Percentiles rank a stretch among this genome's conserved stretches.
phyloP scores from a whole-genome alignment of 1,140 invertebrate species.

The Drosophila obscura region DNA sequence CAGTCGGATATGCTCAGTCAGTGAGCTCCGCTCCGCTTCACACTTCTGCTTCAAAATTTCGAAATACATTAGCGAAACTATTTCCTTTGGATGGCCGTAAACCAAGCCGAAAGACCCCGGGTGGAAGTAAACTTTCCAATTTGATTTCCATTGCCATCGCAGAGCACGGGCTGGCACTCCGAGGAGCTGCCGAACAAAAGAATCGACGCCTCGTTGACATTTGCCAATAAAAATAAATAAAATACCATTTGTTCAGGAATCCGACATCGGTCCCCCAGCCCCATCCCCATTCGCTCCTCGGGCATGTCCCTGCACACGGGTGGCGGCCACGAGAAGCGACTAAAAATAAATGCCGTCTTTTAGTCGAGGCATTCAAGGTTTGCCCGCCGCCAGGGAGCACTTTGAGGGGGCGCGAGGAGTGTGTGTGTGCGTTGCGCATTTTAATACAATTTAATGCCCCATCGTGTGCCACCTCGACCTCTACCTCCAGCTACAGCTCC shows the following conservation, averaged over 20 bases:
- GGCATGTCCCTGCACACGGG: slow-evolving; percentile 28
- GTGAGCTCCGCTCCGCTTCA: slow-evolving; percentile 7
- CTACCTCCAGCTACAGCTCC: slow-evolving; percentile 2
- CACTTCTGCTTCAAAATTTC: slow-evolving; percentile 14
- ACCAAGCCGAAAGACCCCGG: slow-evolving; percentile 19
- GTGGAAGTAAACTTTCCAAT: slow-evolving; percentile 55
- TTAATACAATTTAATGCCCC: slow-evolving; percentile 81
- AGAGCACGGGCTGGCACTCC: slow-evolving; percentile 7
- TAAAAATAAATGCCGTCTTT: slow-evolving; percentile 76
- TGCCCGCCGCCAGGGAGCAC: slow-evolving; percentile 56
- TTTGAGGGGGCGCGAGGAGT: slow-evolving; percentile 36
- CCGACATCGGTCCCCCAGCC: slow-evolving; percentile 3
- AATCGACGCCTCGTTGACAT: slow-evolving; percentile 75
- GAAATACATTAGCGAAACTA: slow-evolving; percentile 59
- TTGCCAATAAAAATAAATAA: slow-evolving; percentile 82
- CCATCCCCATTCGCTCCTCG: background rate
- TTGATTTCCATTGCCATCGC: slow-evolving; percentile 41
- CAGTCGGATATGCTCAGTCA: background rate
- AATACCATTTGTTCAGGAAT: slow-evolving; percentile 68
- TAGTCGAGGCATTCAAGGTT: slow-evolving; percentile 55
- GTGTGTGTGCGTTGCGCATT: slow-evolving; percentile 71
- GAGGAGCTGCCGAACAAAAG: slow-evolving; percentile 49
- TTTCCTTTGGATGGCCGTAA: slow-evolving; percentile 37
- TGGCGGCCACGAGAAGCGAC: slow-evolving; percentile 43
- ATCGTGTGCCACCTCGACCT: slow-evolving; percentile 66